Conservation (phyloP, 1,140 invertebrate species). For the Cataglyphis hispanica region DNA sequence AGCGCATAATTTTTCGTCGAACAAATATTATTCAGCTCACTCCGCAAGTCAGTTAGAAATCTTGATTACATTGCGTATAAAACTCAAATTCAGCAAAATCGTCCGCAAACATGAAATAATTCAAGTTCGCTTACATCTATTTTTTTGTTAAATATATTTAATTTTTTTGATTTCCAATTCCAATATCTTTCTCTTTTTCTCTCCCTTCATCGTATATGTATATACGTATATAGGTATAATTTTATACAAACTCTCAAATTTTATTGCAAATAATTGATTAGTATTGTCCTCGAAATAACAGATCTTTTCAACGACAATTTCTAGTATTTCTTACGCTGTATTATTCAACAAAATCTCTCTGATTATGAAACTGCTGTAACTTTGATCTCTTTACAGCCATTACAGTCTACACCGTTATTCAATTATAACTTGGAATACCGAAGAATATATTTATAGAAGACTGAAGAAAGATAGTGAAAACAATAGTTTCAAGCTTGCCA, state of each 20-base stretch:
- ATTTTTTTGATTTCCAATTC: neutral
- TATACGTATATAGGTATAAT: neutral
- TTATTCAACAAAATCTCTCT: neutral
- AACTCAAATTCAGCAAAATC: conserved; percentile 24
- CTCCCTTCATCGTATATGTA: no score
- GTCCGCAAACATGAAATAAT: conserved; percentile 27
- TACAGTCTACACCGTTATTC: neutral
- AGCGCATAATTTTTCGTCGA: conserved; percentile 47
- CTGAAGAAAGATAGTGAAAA: neutral
- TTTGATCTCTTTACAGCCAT: neutral
- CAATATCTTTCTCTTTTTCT: neutral
- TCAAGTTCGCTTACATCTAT: conserved; percentile 7
- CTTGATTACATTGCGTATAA: conserved; percentile 49
- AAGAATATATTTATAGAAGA: neutral
- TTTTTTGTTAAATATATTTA: conserved; percentile 19
- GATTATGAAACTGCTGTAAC: neutral
- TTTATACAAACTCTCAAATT: neutral
- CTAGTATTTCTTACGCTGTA: neutral
- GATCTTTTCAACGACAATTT: neutral
- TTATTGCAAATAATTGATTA: conserved; percentile 8
- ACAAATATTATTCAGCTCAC: conserved; percentile 55
- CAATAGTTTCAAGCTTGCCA: neutral
- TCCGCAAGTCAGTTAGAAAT: conserved; percentile 40
- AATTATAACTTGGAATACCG: neutral
- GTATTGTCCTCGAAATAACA: neutral